Base-by-base conservation (phyloP, 2,797 vertebrate genomes). In the Neomorphus geoffroyi region DNA sequence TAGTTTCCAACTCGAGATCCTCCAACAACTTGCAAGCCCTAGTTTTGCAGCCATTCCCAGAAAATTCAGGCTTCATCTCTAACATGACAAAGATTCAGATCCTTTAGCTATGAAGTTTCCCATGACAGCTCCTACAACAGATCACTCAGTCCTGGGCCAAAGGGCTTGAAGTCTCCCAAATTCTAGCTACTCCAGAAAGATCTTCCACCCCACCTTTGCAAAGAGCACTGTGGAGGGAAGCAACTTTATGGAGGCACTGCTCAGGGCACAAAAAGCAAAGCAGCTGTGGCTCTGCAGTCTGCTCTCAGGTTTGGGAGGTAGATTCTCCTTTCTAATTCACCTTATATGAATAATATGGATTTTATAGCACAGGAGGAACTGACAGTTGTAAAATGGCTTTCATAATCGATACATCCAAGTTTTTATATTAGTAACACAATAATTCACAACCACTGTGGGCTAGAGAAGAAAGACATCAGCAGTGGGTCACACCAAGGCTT, bases 401-500 rank as follows among this genome's bases (percentile, higher is more conserved):
- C 58, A 16, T 50, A 61, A 91, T 88, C 56, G 90, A 54, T 87
- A 80, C 15, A 28, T 33, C 48, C 14, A 21, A 54, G n/a, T 23
- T 94, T 53, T 28, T 90, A 30, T 48, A 22, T 77, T 80, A 64
- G 70, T 88, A 86, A 86, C 41, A 58, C 58, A 62, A 57, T 7
- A 62, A 71, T 75, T 75, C 65, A 5, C 71, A 83, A 30, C 8
- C 10, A 51, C 51, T 4, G 16, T 0, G 1, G 35, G 14, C 37
- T 80, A 58, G 4, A 94, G 62, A 24, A 75, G 56, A 87, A 94
- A 77, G 21, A 62, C 10, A 72, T 19, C 37, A 85, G 30, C 27
- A 74, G 45, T 61, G 72, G 83, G 35, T 82, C 48, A 50, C 60
- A 37, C 26, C 79, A 86, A 94, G 92, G n/a, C 53, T 93, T 80